These are phyloP conservation scores for Varanus komodoensis DNA, from an alignment of 2,113 vertebrate genomes.

Conservation along the genomic window DNA sequence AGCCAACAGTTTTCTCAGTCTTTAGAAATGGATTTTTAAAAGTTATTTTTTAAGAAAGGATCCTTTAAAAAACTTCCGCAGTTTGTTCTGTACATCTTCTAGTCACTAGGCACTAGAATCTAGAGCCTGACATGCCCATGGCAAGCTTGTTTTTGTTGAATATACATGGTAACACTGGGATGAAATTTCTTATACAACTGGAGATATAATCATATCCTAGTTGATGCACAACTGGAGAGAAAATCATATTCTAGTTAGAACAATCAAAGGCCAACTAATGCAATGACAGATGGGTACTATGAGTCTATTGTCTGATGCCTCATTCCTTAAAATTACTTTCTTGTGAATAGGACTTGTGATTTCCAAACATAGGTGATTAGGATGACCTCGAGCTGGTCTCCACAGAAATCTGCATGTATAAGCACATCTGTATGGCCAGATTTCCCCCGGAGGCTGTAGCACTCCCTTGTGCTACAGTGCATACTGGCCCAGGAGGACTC, in stretches of 20 bases:
- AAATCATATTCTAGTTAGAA: background rate
- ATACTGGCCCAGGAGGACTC: background rate
- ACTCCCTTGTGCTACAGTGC: background rate
- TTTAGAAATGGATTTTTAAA: background rate
- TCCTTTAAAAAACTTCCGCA: too few relatives aligned
- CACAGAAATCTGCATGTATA: too few relatives aligned
- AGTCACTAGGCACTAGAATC: too few relatives aligned
- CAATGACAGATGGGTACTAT: background rate
- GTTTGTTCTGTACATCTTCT: background rate
- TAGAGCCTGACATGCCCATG: background rate
- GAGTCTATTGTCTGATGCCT: background rate
- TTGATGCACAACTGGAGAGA: background rate
- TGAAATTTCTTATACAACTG: background rate
- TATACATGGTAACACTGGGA: background rate
- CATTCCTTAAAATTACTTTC: background rate
- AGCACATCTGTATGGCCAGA: background rate
- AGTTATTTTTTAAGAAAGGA: background rate
- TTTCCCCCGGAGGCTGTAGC: background rate
- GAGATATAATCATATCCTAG: background rate
- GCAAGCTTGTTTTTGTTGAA: background rate
- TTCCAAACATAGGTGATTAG: background rate
- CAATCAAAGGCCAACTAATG: background rate
- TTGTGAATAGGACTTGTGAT: background rate
- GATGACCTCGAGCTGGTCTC: too few relatives aligned
- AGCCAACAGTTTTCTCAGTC: slow-evolving; percentile 41